Percentiles rank a stretch among this genome's conserved stretches.
phyloP scores from a whole-genome alignment of 2,888 invertebrate species.

The Phoronis australis region DNA sequence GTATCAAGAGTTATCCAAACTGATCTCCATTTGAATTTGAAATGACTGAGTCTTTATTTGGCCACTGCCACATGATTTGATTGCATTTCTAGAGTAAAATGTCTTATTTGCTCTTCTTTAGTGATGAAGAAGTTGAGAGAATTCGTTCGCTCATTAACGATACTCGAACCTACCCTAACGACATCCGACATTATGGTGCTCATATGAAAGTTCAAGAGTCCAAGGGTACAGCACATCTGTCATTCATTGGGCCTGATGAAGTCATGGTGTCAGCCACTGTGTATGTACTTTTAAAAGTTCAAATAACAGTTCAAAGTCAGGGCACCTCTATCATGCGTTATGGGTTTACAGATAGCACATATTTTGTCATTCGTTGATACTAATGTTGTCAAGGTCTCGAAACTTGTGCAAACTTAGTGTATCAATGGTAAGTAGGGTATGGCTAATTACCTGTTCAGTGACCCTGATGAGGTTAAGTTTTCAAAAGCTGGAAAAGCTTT shows the following conservation, averaged over 20 bases:
- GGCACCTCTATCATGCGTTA: background rate
- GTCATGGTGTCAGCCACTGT: conserved; percentile 42
- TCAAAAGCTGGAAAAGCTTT: too few species aligned
- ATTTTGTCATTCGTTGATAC: background rate
- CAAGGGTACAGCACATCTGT: conserved; percentile 40
- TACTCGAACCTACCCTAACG: conserved; percentile 12
- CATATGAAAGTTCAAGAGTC: conserved; percentile 9
- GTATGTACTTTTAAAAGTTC: too few species aligned
- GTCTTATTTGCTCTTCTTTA: conserved; percentile 13
- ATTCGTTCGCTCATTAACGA: conserved; percentile 22
- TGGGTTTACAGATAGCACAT: background rate
- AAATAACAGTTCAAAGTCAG: too few species aligned
- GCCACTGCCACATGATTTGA: too few species aligned
- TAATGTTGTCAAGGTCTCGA: background rate
- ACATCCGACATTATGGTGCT: conserved; percentile 17
- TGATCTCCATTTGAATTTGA: too few species aligned
- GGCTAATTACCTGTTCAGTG: too few species aligned
- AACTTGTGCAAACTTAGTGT: background rate
- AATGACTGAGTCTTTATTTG: too few species aligned
- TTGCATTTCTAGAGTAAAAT: too few species aligned
- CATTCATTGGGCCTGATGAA: conserved; percentile 44
- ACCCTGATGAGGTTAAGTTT: too few species aligned
- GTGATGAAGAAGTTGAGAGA: conserved; percentile 24
- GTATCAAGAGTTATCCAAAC: too few species aligned
- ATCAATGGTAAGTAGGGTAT: too few species aligned